Evolutionary conservation across 2,888 invertebrate species (phyloP), one percentile per base, ranked within the genome.

Genomic region (Pristionchus entomophagus): DNA sequence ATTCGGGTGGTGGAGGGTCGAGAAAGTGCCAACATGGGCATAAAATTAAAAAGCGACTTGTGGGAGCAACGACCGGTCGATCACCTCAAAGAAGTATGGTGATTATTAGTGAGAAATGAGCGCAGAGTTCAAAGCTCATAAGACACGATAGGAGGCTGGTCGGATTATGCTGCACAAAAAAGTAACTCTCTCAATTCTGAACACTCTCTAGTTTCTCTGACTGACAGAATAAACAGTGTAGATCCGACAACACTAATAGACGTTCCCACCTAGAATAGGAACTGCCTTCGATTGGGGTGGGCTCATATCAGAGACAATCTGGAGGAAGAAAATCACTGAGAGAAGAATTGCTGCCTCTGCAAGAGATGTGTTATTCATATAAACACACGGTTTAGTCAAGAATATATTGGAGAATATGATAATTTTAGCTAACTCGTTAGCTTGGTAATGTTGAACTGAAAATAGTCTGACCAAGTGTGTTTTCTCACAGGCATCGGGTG

Each of bases 401-500:
- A n/a, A n/a, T n/a, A n/a, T n/a, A n/a, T n/a, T n/a, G n/a, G n/a
- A n/a, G n/a, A n/a, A n/a, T n/a, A n/a, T n/a, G n/a, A n/a, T n/a
- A n/a, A n/a, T n/a, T n/a, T n/a, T n/a, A n/a, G n/a, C n/a, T n/a
- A n/a, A n/a, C n/a, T n/a, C n/a, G n/a, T n/a, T n/a, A n/a, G n/a
- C n/a, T n/a, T n/a, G n/a, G n/a, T n/a, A n/a, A n/a, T n/a, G n/a
- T n/a, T n/a, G n/a, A n/a, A n/a, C n/a, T n/a, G n/a, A n/a, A n/a
- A n/a, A n/a, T n/a, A n/a, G n/a, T n/a, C n/a, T n/a, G n/a, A n/a
- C n/a, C n/a, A n/a, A n/a, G n/a, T n/a, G n/a, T n/a, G n/a, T 96
- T 95, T 99, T 99, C 95, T 99, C 99, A 94, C 99, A 99, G 89
- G 98, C 98, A 95, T 99, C 99, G 91, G 98, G 98, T 93, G 99